Evolutionary conservation across 2,888 invertebrate genomes (phyloP).

Genomic region (Patella depressa): DNA sequence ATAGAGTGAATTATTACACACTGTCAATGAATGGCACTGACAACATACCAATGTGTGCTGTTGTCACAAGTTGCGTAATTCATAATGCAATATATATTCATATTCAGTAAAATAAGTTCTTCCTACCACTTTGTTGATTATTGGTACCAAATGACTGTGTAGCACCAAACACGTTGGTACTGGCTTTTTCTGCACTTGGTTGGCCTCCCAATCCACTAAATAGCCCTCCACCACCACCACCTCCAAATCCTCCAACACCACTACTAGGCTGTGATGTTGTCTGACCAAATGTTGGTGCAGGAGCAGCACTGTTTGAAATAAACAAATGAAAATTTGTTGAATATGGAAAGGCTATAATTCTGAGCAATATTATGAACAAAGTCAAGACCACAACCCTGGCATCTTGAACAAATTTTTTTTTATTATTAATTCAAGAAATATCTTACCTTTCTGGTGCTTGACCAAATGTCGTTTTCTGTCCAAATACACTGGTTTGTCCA

Average conservation of each 20-base stretch:
- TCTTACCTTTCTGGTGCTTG: slow-evolving; percentile 32
- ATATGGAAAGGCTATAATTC: too few species aligned
- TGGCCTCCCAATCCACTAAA: slow-evolving; percentile 68
- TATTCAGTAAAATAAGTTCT: neutral
- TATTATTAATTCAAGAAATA: too few species aligned
- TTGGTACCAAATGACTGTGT: slow-evolving; percentile 46
- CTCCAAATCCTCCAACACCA: slow-evolving; percentile 26
- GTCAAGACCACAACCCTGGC: too few species aligned
- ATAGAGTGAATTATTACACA: too few species aligned
- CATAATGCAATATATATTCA: neutral
- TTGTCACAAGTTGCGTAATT: too few species aligned
- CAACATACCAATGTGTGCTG: too few species aligned
- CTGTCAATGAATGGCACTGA: too few species aligned
- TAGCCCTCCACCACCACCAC: slow-evolving; percentile 41
- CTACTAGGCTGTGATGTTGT: slow-evolving; percentile 16
- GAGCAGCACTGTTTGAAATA: too few species aligned
- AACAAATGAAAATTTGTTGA: too few species aligned
- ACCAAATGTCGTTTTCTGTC: slow-evolving; percentile 42
- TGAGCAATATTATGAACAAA: too few species aligned
- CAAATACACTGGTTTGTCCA: slow-evolving; percentile 26
- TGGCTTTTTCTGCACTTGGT: slow-evolving; percentile 69
- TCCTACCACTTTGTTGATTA: neutral
- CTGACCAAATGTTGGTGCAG: slow-evolving; percentile 29
- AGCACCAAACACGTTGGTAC: slow-evolving; percentile 69
- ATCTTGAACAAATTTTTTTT: too few species aligned